A percentile compares a stretch with the other conserved stretches of the same genome.
These are phyloP conservation scores for Augochlorella aurata DNA, from an alignment of 2,888 invertebrate species.

Conservation along the genomic window DNA sequence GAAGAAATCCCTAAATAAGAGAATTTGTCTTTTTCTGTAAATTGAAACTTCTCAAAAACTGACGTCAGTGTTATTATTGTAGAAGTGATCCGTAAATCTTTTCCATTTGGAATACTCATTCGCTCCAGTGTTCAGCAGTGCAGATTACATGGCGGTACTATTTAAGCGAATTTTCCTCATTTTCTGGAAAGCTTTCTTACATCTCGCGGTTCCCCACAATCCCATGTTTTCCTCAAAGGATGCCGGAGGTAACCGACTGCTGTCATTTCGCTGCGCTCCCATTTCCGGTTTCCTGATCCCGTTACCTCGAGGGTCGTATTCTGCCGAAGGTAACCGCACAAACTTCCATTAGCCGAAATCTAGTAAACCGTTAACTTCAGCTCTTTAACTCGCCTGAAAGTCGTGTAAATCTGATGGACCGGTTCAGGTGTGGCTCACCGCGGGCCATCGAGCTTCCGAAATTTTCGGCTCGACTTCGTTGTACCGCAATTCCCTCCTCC, in stretches of 20 bases:
- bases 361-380: conserved; percentile 8
- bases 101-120: no score
- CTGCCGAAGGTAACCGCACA: not conserved
- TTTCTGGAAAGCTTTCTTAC: not conserved
- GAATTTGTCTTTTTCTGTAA: no score
- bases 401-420: not conserved
- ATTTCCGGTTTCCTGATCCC: not conserved
- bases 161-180: no score
- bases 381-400: conserved; percentile 9
- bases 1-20: no score
- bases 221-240: not conserved
- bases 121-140: no score
- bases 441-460: not conserved
- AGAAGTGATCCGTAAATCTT: no score
- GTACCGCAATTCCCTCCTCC: not conserved
- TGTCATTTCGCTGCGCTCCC: not conserved
- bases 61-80: no score
- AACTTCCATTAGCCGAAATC: conserved; percentile 19
- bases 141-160: no score
- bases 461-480: conserved; percentile 7
- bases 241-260: not conserved
- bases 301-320: not conserved
- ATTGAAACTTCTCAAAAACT: no score
- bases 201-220: not conserved
- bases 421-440: not conserved